Evolutionary conservation across 2,888 invertebrate genomes (phyloP).

Genomic region (Cheilosia pagana): DNA sequence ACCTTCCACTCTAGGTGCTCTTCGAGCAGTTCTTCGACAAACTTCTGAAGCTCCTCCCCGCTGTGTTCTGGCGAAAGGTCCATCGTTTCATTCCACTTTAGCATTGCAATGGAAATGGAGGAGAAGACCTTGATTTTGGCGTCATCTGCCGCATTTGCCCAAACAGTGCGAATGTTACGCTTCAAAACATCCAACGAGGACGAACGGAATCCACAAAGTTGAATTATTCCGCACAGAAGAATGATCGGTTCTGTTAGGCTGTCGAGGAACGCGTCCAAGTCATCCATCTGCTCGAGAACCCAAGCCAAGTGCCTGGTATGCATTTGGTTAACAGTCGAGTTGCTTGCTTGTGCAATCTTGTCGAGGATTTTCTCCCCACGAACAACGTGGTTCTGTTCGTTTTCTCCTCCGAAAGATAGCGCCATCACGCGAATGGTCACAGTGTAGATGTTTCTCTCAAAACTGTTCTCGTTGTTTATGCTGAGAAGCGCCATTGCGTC

Average conservation of each 20-base stretch:
- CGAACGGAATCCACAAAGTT: slow-evolving; percentile 78
- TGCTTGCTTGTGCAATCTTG: slow-evolving; percentile 74
- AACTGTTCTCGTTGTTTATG: slow-evolving; percentile 42
- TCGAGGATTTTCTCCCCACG: slow-evolving; percentile 76
- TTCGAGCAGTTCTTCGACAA: slow-evolving; percentile 79
- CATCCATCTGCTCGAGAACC: slow-evolving; percentile 79
- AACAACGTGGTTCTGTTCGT: slow-evolving; percentile 67
- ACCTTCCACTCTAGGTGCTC: slow-evolving; percentile 81
- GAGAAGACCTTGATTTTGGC: slow-evolving; percentile 82
- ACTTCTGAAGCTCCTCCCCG: slow-evolving; percentile 76
- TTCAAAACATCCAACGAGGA: slow-evolving; percentile 78
- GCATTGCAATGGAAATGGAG: slow-evolving; percentile 80
- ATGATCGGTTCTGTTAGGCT: slow-evolving; percentile 81
- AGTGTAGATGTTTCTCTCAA: slow-evolving; percentile 79
- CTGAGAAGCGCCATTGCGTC: slow-evolving; percentile 53
- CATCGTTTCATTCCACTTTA: slow-evolving; percentile 80
- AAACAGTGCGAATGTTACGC: slow-evolving; percentile 79
- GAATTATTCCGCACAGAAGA: slow-evolving; percentile 80
- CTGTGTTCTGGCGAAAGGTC: slow-evolving; percentile 76
- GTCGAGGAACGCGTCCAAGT: slow-evolving; percentile 80
- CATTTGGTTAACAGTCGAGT: slow-evolving; percentile 75
- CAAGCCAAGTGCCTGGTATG: slow-evolving; percentile 79
- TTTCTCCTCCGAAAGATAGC: slow-evolving; percentile 76
- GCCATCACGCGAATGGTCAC: slow-evolving; percentile 81
- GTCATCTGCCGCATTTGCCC: slow-evolving; percentile 79